phyloP scores from a whole-genome alignment of 2,113 vertebrate genomes.

The Drymodes brunneopygia region DNA sequence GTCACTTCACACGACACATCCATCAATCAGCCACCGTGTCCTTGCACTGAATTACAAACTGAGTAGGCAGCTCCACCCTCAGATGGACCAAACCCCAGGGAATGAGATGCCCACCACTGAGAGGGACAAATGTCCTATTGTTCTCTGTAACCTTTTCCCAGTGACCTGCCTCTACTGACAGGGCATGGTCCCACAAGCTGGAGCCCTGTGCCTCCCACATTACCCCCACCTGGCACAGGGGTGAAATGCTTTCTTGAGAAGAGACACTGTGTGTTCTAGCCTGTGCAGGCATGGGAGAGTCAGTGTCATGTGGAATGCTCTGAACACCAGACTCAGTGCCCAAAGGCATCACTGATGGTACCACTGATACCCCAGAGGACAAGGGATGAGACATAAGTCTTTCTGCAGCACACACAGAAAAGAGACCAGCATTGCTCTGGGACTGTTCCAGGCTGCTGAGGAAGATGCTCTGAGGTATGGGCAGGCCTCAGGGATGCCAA shows the following conservation, averaged over 20 bases:
- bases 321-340: neutral
- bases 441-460: neutral
- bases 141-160: neutral
- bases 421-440: neutral
- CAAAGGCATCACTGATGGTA: neutral
- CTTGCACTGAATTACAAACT: neutral
- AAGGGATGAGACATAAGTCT: rapidly evolving
- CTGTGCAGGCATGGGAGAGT: neutral
- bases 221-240: neutral
- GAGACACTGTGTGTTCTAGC: neutral
- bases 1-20: neutral
- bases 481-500: neutral
- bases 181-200: neutral
- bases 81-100: neutral
- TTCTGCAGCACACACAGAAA: neutral
- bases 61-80: neutral
- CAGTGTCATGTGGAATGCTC: neutral
- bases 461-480: neutral
- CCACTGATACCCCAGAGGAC: neutral
- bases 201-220: neutral
- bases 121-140: neutral
- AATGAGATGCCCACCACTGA: neutral
- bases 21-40: neutral
- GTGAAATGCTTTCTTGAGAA: neutral
- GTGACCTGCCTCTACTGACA: neutral